Percentiles rank a stretch among this genome's conserved stretches.
Conservation (phyloP, 2,888 invertebrate genomes). For the Caenorhabditis sp. region DNA sequence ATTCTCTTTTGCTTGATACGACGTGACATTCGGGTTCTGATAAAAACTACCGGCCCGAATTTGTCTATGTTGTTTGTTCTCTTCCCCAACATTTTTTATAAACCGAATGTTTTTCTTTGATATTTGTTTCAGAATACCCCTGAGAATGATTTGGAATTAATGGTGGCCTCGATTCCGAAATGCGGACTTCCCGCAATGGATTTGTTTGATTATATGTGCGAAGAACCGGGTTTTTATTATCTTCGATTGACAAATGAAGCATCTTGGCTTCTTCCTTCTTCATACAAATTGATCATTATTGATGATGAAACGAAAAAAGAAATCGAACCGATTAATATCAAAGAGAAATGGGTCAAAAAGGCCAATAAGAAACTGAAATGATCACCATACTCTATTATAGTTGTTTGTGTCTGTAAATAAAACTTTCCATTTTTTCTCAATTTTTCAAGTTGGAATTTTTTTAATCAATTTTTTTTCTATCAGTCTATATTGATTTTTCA, state of each 20-base stretch:
- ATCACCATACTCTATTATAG: too few relatives aligned
- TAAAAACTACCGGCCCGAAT: too few relatives aligned
- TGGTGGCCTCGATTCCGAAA: constrained; percentile 46
- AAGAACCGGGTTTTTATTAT: constrained; percentile 45
- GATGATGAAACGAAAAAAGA: constrained; percentile 30
- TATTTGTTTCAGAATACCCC: constrained; percentile 19
- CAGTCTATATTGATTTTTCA: too few relatives aligned
- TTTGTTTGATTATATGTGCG: constrained; percentile 47
- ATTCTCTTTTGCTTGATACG: too few relatives aligned
- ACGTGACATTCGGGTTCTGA: too few relatives aligned
- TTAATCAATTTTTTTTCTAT: too few relatives aligned
- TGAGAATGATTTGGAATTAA: constrained; percentile 43
- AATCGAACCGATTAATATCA: constrained; percentile 37
- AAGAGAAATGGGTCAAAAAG: constrained; percentile 54
- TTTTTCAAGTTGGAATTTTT: too few relatives aligned
- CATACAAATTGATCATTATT: constrained; percentile 41
- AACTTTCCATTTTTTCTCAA: too few relatives aligned
- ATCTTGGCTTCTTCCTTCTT: constrained; percentile 45
- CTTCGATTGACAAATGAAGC: constrained; percentile 43
- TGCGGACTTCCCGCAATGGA: constrained; percentile 54
- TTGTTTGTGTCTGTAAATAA: too few relatives aligned
- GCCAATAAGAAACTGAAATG: neutral
- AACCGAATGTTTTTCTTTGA: too few relatives aligned
- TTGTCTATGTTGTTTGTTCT: neutral
- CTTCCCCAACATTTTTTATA: neutral